Conservation (phyloP, 2,797 vertebrate species). For the Acrossocheilus fasciatus region DNA sequence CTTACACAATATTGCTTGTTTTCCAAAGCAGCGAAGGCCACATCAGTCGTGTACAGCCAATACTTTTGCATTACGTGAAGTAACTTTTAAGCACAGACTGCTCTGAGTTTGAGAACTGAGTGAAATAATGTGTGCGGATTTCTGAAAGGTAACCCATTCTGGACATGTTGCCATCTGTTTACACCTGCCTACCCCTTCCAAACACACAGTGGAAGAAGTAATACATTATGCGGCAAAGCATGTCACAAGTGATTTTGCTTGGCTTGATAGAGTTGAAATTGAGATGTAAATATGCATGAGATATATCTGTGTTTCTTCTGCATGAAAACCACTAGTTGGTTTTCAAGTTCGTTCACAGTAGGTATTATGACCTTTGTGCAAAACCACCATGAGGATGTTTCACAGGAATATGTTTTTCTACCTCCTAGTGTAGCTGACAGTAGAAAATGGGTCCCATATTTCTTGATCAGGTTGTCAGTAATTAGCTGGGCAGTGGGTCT, state of each 20-base stretch:
- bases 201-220: slow-evolving; percentile 28
- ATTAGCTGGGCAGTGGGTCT: slow-evolving; percentile 91
- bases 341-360: neutral
- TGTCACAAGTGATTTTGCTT: slow-evolving; percentile 51
- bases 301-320: slow-evolving; percentile 9
- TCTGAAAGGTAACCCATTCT: slow-evolving; percentile 67
- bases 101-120: slow-evolving; percentile 54
- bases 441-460: slow-evolving; percentile 98
- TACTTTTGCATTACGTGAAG: slow-evolving; percentile 66
- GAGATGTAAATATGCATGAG: slow-evolving; percentile 40
- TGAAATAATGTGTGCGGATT: slow-evolving; percentile 71
- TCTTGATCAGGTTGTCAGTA: slow-evolving; percentile 96
- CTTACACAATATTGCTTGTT: slow-evolving; percentile 68
- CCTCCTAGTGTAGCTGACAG: slow-evolving; percentile 96
- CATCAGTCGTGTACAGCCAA: slow-evolving; percentile 59
- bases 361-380: neutral
- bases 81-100: slow-evolving; percentile 68
- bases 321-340: neutral
- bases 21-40: slow-evolving; percentile 65
- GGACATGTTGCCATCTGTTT: slow-evolving; percentile 30
- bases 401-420: slow-evolving; percentile 67
- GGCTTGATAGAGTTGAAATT: slow-evolving; percentile 24
- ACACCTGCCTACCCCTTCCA: slow-evolving; percentile 45
- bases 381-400: slow-evolving; percentile 20
- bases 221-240: slow-evolving; percentile 36